Base-by-base conservation (phyloP, 2,888 invertebrate genomes). In the Polyommatus icarus region DNA sequence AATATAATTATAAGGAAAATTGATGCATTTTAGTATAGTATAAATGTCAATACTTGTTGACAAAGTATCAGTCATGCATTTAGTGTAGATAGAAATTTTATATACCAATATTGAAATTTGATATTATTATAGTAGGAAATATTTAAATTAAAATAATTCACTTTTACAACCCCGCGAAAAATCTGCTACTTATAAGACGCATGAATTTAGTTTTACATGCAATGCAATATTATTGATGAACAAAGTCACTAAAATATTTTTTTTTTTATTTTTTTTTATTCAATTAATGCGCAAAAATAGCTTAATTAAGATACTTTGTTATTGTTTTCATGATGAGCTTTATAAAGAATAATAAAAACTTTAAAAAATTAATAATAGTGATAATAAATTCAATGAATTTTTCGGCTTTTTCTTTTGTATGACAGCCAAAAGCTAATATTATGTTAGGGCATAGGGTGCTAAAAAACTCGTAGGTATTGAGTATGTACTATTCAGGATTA, bases 41-140 rank as follows among this genome's bases (percentile, higher is more conserved):
- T n/a, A n/a, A n/a, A n/a, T n/a, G 20, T 59, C 59, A 46, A 46
- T 12, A 46, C 46, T 46, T 3, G 46, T 10, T 46, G 46, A 46
- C 46, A 50, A 24, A 61, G n/a, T 59, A 61, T 61, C 61, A 61
- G 61, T 61, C 61, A 20, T 61, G 61, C 61, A 61, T 61, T 61
- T 61, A 61, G 61, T 61, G 61, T 61, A 61, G 20, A 24, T 54
- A 24, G 7, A 59, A n/a, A 59, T 20, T 20, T 18, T 54, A 54
- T 54, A 54, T 54, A 54, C 46, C 46, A 54, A 12, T 54, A 54
- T 12, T 54, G 5, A 18, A 15, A 54, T 18, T 24, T 54, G 1
- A 5, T 54, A 18, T 54, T 54, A 54, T 54, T 54, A 59, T 59
- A 20, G 7, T 59, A 59, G 20, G 59, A n/a, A 59, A 59, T 59